Evolutionary conservation across 2,888 invertebrate species (phyloP).

Genomic region (Netelia inedita): DNA sequence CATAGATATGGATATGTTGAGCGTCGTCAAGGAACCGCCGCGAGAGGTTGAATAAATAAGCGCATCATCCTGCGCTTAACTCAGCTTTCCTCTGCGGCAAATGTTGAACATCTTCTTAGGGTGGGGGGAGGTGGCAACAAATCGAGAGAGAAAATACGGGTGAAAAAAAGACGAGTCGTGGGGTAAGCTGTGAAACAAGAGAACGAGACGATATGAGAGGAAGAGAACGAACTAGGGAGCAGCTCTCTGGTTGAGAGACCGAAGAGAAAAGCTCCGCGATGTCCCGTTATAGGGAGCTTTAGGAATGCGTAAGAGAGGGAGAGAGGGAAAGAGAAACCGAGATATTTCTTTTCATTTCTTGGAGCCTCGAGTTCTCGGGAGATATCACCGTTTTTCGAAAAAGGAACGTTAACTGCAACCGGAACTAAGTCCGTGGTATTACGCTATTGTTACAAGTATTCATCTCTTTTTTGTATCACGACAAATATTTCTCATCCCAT

Average conservation of each 20-base stretch:
- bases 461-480: not conserved
- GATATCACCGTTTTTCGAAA: conserved; percentile 26
- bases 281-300: conserved; percentile 70
- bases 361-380: conserved; percentile 11
- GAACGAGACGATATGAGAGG: not conserved
- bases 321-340: not conserved
- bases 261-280: conserved; percentile 72
- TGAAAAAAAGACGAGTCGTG: conserved; percentile 23
- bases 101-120: conserved; percentile 1
- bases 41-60: conserved; percentile 73
- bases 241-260: not conserved
- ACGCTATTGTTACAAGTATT: not conserved
- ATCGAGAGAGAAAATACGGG: not conserved
- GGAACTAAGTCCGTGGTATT: conserved; percentile 21
- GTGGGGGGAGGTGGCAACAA: not conserved
- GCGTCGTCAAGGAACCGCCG: not conserved
- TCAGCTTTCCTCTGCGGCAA: conserved; percentile 64
- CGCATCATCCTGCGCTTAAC: conserved; percentile 72
- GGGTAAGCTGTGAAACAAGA: conserved; percentile 17
- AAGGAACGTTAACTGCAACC: conserved; percentile 23
- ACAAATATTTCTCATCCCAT: not conserved
- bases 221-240: conserved; percentile 7
- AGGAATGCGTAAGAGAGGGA: conserved; percentile 71
- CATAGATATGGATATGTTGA: not conserved
- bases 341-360: conserved; percentile 22